These are phyloP conservation scores for Venturia canescens DNA, from an alignment of 1,140 invertebrate genomes.

Conservation along the genomic window DNA sequence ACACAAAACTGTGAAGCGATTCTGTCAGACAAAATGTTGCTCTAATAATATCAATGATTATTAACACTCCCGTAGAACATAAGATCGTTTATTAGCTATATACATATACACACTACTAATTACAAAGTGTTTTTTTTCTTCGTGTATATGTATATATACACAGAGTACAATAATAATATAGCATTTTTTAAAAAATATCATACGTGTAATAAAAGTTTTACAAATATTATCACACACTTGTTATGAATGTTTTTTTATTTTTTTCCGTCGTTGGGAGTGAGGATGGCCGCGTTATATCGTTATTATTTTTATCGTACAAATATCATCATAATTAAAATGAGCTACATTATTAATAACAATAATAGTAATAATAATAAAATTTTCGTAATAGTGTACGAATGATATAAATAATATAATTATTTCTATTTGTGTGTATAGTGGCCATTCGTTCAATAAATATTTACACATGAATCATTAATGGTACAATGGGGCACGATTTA, in stretches of 20 bases:
- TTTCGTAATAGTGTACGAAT: slow-evolving; percentile 39
- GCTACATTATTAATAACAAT: slow-evolving; percentile 56
- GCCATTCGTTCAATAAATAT: slow-evolving; percentile 33
- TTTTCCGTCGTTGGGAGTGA: slow-evolving; percentile 49
- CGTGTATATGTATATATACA: slow-evolving; percentile 36
- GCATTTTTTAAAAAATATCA: slow-evolving; percentile 31
- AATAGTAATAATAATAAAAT: slow-evolving; percentile 49
- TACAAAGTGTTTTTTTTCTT: slow-evolving; percentile 2
- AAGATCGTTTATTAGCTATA: slow-evolving; percentile 68
- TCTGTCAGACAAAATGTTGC: too few relatives aligned
- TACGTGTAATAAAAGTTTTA: slow-evolving; percentile 70
- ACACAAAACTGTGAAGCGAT: too few relatives aligned
- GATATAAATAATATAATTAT: slow-evolving; percentile 67
- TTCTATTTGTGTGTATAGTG: slow-evolving; percentile 65
- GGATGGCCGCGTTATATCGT: slow-evolving; percentile 63
- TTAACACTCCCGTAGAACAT: slow-evolving; percentile 65
- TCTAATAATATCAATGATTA: too few relatives aligned
- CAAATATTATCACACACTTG: slow-evolving; percentile 77
- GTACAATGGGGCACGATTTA: not conserved
- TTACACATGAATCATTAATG: not conserved
- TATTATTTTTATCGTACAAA: slow-evolving; percentile 69
- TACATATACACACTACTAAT: slow-evolving; percentile 19
- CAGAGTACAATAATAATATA: slow-evolving; percentile 30
- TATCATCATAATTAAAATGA: slow-evolving; percentile 69
- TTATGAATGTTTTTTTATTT: slow-evolving; percentile 68